Percentiles rank a stretch among this genome's conserved stretches.
Evolutionary conservation across 2,888 invertebrate genomes (phyloP).

Genomic region (Prenolepis imparis): DNA sequence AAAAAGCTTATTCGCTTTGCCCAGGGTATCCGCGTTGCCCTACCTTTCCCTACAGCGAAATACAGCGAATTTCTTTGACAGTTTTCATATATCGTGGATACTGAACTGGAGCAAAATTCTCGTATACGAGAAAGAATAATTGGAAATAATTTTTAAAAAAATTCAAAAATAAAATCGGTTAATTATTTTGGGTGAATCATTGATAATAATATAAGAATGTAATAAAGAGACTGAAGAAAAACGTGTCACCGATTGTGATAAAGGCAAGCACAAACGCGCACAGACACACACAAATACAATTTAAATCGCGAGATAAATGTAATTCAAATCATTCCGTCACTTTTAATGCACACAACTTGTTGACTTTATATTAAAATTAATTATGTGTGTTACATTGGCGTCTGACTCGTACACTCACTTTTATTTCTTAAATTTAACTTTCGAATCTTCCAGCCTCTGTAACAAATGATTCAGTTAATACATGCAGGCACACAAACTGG

Average conservation of each 20-base stretch:
- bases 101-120: neutral
- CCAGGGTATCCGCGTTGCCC: too few species aligned
- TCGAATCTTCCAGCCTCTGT: neutral
- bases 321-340: neutral
- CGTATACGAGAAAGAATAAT: neutral
- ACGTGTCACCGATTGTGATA: neutral
- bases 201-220: constrained; percentile 18
- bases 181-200: neutral
- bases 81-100: neutral
- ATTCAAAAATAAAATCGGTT: neutral
- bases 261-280: neutral
- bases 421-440: constrained; percentile 13
- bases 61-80: neutral
- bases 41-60: too few species aligned
- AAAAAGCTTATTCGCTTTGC: too few species aligned
- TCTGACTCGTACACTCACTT: neutral
- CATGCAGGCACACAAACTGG: constrained; percentile 69
- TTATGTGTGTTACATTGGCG: neutral
- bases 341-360: neutral
- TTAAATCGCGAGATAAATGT: constrained; percentile 11
- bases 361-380: constrained; percentile 7
- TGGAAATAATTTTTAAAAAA: neutral
- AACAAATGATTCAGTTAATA: constrained; percentile 62
- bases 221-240: neutral
- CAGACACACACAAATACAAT: neutral